Base-by-base conservation (phyloP, 2,113 vertebrate genomes). In the Datnioides undecimradiatus region DNA sequence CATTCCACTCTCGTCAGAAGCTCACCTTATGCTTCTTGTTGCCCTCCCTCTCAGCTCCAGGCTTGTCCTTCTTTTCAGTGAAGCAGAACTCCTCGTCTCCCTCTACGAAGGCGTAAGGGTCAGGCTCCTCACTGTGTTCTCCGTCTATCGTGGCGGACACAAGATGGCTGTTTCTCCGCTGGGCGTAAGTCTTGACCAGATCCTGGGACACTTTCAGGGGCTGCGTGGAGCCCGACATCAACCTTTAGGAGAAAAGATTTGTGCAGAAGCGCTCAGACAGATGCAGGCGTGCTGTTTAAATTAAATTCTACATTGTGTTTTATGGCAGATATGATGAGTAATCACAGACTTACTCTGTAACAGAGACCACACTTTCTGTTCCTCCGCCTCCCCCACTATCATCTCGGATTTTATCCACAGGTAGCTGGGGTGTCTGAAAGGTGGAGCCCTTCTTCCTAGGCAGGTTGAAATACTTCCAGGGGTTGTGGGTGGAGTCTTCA, bases 191-290 rank as follows among this genome's bases (percentile, higher is more conserved):
- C 90, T 96, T 97, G 46, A 98, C 87, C 88, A 96, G 92, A 82
- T 98, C 98, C 80, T 98, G 95, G n/a, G 97, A 98, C 91, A 99
- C 96, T 92, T 99, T 99, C 79, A 99, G 92, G 63, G 94, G 94
- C 86, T 94, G 96, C 54, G 94, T 94, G 87, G 94, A 96, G 88
- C 95, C 95, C 55, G 96, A 95, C 97, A 99, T 98, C 95, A 97
- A 94, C 92, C 98, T 99, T 99, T 80, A 27, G 21, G 36, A 5
- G 16, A 51, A 17, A 49, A 2, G 21, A 5, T 41, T 3, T 10
- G 27, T 62, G 43, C 27, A 13, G 4, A 48, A 13, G 49, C 43
- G 17, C 27, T 72, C 29, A 72, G 41, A 64, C 12, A 17, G 46
- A 43, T 17, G 40, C 8, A 34, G 19, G 5, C 1, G 16, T 29